Conservation (phyloP, 2,797 vertebrate genomes). For the Helicolenus hilgendorfi region DNA sequence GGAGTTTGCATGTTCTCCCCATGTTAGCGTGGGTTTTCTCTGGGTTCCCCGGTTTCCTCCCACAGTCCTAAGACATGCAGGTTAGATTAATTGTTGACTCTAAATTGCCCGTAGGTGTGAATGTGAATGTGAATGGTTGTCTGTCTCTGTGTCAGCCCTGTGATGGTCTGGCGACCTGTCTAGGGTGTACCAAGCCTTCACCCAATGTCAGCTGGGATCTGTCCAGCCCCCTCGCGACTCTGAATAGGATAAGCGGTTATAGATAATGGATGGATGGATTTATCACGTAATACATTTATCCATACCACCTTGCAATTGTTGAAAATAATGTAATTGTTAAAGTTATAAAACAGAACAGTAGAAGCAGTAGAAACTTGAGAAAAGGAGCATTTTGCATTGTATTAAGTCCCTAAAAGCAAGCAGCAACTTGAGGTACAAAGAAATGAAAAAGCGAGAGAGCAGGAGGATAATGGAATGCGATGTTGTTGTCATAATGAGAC, state of each 20-base stretch:
- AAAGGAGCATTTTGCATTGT: not conserved
- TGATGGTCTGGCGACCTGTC: not conserved
- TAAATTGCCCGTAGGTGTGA: too few species aligned
- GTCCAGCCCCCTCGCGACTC: not conserved
- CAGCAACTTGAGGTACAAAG: conserved; percentile 23
- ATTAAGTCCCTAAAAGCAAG: not conserved
- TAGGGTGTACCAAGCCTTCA: rapidly evolving
- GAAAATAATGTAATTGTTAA: not conserved
- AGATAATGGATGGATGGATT: not conserved
- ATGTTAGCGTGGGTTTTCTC: too few species aligned
- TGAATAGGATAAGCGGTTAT: too few species aligned
- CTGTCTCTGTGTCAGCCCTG: not conserved
- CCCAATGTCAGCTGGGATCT: not conserved
- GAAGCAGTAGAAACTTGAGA: not conserved
- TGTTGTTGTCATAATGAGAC: conserved; percentile 69
- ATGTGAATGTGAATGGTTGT: too few species aligned
- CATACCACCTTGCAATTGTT: not conserved
- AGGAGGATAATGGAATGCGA: conserved; percentile 41
- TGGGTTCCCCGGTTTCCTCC: too few species aligned
- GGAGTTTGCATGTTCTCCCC: too few species aligned
- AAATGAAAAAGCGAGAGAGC: conserved; percentile 20
- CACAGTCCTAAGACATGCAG: too few species aligned
- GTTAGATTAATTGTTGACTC: too few species aligned
- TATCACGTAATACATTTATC: not conserved
- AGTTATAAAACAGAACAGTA: not conserved